phyloP scores from a whole-genome alignment of 1,140 invertebrate genomes.

The Trichonephila inaurata region DNA sequence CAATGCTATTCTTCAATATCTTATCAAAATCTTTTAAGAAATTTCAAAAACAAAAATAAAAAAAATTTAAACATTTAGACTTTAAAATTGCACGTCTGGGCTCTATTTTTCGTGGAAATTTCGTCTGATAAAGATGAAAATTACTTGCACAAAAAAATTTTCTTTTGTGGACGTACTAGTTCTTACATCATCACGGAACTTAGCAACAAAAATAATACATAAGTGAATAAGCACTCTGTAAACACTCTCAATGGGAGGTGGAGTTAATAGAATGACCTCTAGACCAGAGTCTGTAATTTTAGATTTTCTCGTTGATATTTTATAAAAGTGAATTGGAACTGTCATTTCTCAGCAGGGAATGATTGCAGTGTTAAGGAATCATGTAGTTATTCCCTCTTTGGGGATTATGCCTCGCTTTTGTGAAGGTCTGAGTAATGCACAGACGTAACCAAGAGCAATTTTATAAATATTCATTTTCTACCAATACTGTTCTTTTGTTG shows the following conservation, averaged over 20 bases:
- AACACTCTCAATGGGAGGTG: background rate
- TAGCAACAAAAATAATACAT: background rate
- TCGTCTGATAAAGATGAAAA: background rate
- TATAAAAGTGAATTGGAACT: background rate
- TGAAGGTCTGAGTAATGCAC: background rate
- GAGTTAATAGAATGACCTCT: background rate
- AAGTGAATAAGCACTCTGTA: background rate
- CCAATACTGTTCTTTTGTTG: too few species aligned
- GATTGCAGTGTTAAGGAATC: background rate
- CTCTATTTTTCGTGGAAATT: too few species aligned
- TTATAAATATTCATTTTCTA: background rate
- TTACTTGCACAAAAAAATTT: background rate
- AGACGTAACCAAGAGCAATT: background rate
- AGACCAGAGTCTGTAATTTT: background rate
- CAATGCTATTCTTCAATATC: too few species aligned
- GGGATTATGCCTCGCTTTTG: background rate
- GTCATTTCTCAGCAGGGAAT: slow-evolving; percentile 9
- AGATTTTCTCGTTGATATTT: slow-evolving; percentile 18
- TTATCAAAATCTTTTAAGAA: too few species aligned
- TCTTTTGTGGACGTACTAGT: background rate
- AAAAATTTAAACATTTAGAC: too few species aligned
- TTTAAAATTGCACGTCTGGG: too few species aligned
- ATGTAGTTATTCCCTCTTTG: background rate
- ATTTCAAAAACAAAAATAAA: too few species aligned
- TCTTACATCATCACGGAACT: background rate